Evolutionary conservation across 2,888 invertebrate genomes (phyloP), one percentile per base, ranked within the genome.

Genomic region (Cerastis leucographa): DNA sequence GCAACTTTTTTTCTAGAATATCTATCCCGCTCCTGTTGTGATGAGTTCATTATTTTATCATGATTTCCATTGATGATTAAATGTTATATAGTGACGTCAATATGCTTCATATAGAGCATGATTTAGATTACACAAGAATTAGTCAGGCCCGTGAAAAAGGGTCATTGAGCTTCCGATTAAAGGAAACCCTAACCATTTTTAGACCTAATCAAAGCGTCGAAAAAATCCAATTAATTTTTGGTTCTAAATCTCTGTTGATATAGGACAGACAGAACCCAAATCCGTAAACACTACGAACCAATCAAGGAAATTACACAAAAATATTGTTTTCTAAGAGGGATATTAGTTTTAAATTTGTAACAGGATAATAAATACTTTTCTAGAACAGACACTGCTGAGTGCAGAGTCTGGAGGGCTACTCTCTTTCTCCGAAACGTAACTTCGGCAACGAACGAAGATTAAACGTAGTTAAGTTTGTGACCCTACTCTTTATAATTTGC

Each of bases 291-390:
- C 44, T 19, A 46, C 44, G 35, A 51, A 22, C 29, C 17, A 25
- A 42, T 71, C 46, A 69, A 46, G 19, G 14, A 71, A 71, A 79
- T 75, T 46, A 51, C 25, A 64, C 17, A 72, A 70, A 72, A 68
- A 61, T 19, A n/a, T 51, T 22, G 7, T 40, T 49, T 62, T n/a
- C 1, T 14, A 49, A 66, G 35, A 35, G 44, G 44, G 65, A 46
- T 40, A 44, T 62, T 64, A 71, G 44, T 81, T 74, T 61, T 73
- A 29, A 76, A 78, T 76, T 74, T 71, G 72, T 65, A 76, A 46
- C 40, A n/a, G 7, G 49, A 67, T 73, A 59, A n/a, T 71, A 61
- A 78, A 71, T 71, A 76, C 49, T 70, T 73, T 49, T 66, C 25
- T 62, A 44, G 75, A 82, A 72, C 56, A 74, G 62, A 69, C 40